Percentiles rank a stretch among this genome's conserved stretches.
Conservation (phyloP, 2,113 vertebrate species). For the Fulica atra region DNA sequence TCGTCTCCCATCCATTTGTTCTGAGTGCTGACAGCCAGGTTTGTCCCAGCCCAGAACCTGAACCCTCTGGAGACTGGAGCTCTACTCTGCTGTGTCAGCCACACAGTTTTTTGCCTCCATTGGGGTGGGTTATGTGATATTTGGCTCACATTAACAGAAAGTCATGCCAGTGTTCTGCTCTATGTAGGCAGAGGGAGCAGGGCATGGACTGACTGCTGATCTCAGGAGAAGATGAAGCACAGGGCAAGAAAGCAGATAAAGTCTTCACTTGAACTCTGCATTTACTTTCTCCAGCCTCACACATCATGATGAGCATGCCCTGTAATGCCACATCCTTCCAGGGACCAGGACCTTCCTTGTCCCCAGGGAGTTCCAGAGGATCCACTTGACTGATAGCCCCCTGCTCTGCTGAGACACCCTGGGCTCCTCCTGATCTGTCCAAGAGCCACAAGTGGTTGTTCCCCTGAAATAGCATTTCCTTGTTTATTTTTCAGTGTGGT, state of each 20-base stretch:
- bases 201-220: neutral
- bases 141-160: neutral
- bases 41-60: neutral
- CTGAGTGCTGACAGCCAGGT: neutral
- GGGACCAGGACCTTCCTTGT: neutral
- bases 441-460: neutral
- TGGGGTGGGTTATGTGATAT: neutral
- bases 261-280: neutral
- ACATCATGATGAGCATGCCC: neutral
- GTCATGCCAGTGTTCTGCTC: rapidly evolving
- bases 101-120: neutral
- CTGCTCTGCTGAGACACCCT: neutral
- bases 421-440: neutral
- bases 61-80: neutral
- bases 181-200: neutral
- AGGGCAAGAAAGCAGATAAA: neutral
- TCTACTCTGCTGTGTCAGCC: neutral
- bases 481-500: neutral
- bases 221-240: neutral
- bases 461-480: neutral
- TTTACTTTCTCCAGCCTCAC: neutral
- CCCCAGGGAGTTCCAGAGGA: neutral
- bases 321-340: neutral
- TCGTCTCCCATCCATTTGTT: neutral
- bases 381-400: neutral